Evolutionary conservation across 2,888 invertebrate genomes (phyloP).

Genomic region (Ashinkailepas kermadecensis): DNA sequence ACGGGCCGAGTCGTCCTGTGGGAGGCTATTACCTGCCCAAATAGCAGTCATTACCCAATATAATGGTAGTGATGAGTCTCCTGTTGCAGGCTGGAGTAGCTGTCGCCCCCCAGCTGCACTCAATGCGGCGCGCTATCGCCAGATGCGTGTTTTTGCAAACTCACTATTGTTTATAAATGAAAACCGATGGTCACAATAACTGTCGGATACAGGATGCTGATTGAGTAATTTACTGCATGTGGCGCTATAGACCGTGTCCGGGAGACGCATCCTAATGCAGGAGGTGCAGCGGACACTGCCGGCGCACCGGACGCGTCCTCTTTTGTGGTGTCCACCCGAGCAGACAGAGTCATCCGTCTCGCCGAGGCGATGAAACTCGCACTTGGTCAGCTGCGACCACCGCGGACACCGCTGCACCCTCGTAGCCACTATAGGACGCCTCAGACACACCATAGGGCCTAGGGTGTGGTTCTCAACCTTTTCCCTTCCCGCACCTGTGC

Average conservation of each 20-base stretch:
- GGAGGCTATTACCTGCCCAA: background rate
- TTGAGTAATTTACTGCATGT: conserved; percentile 18
- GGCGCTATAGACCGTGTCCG: background rate
- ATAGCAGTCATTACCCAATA: background rate
- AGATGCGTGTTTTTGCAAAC: background rate
- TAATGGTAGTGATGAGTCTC: background rate
- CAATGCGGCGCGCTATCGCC: background rate
- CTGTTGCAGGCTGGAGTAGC: background rate
- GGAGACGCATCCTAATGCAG: background rate
- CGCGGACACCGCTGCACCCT: no score
- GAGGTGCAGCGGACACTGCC: background rate
- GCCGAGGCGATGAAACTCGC: no score
- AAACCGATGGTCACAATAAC: conserved; percentile 14
- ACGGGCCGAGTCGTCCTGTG: background rate
- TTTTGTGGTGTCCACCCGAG: background rate
- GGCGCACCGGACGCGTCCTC: background rate
- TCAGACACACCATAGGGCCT: no score
- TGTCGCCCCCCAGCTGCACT: background rate
- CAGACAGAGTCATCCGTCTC: background rate
- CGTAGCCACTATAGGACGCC: background rate
- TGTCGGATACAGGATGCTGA: background rate
- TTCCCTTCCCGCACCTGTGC: no score
- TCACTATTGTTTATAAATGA: conserved; percentile 19
- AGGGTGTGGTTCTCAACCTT: no score
- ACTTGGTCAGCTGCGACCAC: background rate